Evolutionary conservation across 2,888 invertebrate genomes (phyloP), one percentile per base, ranked within the genome.

Genomic region (Lycia hirtaria): DNA sequence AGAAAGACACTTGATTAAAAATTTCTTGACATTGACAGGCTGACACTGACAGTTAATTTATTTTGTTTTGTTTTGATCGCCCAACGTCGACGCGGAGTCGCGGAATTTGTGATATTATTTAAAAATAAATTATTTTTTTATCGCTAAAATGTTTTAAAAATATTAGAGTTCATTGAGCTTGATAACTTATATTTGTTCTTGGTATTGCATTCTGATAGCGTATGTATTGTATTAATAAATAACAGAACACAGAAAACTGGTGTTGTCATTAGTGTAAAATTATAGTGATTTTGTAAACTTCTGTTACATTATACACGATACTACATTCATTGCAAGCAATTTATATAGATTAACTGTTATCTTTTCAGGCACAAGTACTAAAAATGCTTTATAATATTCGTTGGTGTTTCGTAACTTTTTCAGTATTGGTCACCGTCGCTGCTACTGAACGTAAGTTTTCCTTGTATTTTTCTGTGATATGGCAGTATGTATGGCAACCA

Each of bases 391-490:
- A n/a, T 12, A 7, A 6, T 4, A 20, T 32, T 6, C 14, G 1
- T 12, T 30, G 1, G 19, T 44, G 30, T 44, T 44, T 19, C 12
- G n/a, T 44, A 20, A 44, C 12, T 9, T 20, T 44, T 12, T 30
- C 19, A 20, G 44, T 32, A 19, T 30, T 28, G 20, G 20, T 17
- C 14, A 22, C 33, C 0, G 4, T 22, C 10, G 33, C 10, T 10
- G 10, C 33, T 7, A 47, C 33, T 7, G 19, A 44, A 44, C 14
- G 44, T 44, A 44, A 44, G 41, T 41, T 26, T 22, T 40, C 38
- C 38, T 40, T 22, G 22, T 22, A 3, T 35, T 3, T 35, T 33
- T 33, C 15, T 15, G 24, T 5, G 6, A 9, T 24, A 24, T 24
- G 6, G 6, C 7, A 15, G 15, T 24, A 33, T 3, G 30, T 30